These are phyloP conservation scores for Perognathus longimembris DNA, from an alignment of 2,113 vertebrate species.

Conservation along the genomic window DNA sequence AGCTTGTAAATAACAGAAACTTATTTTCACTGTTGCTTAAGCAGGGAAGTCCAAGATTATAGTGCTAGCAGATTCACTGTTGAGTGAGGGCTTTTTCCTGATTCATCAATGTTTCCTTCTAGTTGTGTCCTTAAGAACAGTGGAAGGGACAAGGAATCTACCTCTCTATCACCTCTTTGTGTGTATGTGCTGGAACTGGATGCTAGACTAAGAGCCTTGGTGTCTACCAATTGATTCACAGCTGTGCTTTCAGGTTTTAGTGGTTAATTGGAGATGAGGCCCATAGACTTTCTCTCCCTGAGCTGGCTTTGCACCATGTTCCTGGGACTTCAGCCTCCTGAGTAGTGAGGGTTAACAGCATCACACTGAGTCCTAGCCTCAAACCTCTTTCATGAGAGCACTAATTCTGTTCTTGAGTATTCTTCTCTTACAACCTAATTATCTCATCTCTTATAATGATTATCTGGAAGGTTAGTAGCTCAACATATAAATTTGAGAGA, in stretches of 20 bases:
- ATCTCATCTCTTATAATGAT: not conserved
- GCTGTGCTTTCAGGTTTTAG: too few species aligned
- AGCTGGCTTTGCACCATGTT: too few species aligned
- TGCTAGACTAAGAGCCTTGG: too few species aligned
- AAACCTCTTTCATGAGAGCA: too few species aligned
- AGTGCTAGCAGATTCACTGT: not conserved
- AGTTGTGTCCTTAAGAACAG: not conserved
- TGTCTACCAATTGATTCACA: too few species aligned
- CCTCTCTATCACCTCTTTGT: too few species aligned
- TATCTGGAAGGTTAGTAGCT: not conserved
- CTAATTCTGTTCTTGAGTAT: not conserved
- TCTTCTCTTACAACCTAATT: not conserved
- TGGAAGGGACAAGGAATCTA: not conserved
- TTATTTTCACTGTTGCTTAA: not conserved
- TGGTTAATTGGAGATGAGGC: too few species aligned
- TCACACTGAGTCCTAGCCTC: too few species aligned
- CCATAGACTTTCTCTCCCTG: too few species aligned
- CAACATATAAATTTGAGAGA: not conserved
- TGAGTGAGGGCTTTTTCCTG: not conserved
- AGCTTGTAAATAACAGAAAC: not conserved
- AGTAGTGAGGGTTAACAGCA: too few species aligned
- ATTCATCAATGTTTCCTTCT: not conserved
- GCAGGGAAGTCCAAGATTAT: not conserved
- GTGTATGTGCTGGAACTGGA: too few species aligned
- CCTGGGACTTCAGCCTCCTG: too few species aligned